phyloP scores from a whole-genome alignment of 2,113 vertebrate species.

The Pao palembangensis region DNA sequence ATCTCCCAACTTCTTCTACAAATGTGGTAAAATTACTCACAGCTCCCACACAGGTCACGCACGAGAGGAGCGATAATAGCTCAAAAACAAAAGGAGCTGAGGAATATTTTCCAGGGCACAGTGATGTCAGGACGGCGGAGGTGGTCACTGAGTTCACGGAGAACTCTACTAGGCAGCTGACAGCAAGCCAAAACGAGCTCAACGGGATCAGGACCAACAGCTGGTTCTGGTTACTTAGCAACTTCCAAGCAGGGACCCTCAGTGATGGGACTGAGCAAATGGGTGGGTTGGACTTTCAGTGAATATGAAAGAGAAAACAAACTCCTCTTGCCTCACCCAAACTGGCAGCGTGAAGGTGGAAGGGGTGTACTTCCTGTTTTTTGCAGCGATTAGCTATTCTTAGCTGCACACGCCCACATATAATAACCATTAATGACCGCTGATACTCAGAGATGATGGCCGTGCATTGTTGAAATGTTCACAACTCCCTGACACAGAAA shows the following conservation, averaged over 20 bases:
- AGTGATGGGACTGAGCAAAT: slow-evolving; percentile 20
- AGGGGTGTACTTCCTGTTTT: too few relatives aligned
- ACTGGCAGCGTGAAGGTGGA: too few relatives aligned
- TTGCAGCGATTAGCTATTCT: too few relatives aligned
- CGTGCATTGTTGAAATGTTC: slow-evolving; percentile 41
- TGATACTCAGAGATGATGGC: slow-evolving; percentile 17
- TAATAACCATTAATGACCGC: slow-evolving; percentile 28
- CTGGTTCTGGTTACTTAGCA: slow-evolving; percentile 77
- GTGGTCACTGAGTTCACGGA: slow-evolving; percentile 51
- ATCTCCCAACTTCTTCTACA: slow-evolving; percentile 22
- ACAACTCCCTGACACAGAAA: slow-evolving; percentile 51
- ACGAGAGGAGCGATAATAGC: slow-evolving; percentile 59
- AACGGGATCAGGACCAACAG: slow-evolving; percentile 67
- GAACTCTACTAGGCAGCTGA: slow-evolving; percentile 52
- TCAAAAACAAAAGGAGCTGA: slow-evolving; percentile 71
- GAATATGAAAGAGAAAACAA: background rate
- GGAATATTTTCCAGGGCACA: slow-evolving; percentile 67
- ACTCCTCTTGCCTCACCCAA: too few relatives aligned
- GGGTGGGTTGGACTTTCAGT: slow-evolving; percentile 31
- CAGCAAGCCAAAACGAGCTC: slow-evolving; percentile 52
- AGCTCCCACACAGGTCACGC: background rate
- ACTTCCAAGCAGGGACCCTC: slow-evolving; percentile 66
- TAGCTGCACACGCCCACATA: slow-evolving; percentile 31
- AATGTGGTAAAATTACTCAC: slow-evolving; percentile 30
- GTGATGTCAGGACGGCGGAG: slow-evolving; percentile 65